These are phyloP conservation scores for Notothenia rossii DNA, from an alignment of 2,113 vertebrate species.

Conservation along the genomic window DNA sequence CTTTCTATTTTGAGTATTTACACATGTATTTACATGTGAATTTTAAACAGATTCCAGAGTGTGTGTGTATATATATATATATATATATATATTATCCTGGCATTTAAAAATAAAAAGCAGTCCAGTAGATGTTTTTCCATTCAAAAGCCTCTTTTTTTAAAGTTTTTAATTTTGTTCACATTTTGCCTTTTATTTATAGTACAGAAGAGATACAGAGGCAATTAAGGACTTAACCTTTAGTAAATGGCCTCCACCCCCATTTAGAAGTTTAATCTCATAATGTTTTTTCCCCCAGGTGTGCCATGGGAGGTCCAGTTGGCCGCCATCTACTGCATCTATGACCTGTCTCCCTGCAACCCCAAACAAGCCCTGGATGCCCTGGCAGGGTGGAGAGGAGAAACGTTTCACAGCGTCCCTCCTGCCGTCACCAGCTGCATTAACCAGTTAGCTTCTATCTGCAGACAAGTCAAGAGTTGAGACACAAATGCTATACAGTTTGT, in stretches of 20 bases:
- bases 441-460: slow-evolving; percentile 86
- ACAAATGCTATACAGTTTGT: not conserved
- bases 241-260: not conserved
- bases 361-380: slow-evolving; percentile 86
- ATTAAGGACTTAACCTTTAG: no score
- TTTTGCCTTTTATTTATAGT: no score
- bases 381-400: slow-evolving; percentile 85
- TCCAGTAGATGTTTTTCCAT: not conserved
- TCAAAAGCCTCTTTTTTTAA: not conserved
- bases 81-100: not conserved
- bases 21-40: not conserved
- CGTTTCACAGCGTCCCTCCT: slow-evolving; percentile 78
- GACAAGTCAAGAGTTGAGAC: slow-evolving; percentile 66
- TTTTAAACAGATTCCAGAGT: not conserved
- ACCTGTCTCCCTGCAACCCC: slow-evolving; percentile 91
- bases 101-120: not conserved
- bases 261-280: not conserved
- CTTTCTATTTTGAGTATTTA: not conserved
- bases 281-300: slow-evolving; percentile 83
- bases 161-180: no score
- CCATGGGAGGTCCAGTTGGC: slow-evolving; percentile 94
- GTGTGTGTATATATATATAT: not conserved
- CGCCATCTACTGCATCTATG: slow-evolving; percentile 91
- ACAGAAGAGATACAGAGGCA: no score
- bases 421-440: slow-evolving; percentile 86